A percentile compares a stretch with the other conserved stretches of the same genome.
Conservation (phyloP, 2,888 invertebrate genomes). For the Thera obeliscata region DNA sequence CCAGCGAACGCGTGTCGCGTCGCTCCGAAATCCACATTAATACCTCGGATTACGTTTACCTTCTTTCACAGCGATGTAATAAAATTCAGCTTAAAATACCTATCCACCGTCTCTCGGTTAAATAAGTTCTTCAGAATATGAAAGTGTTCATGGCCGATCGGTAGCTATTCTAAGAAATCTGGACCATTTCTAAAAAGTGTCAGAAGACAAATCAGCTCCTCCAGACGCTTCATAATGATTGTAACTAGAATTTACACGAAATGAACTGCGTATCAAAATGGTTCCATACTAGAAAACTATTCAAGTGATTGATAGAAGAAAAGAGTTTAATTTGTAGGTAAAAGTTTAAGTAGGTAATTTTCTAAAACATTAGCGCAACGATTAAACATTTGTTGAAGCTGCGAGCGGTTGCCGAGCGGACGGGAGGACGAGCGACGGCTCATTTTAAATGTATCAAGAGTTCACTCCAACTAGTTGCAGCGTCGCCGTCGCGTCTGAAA, state of each 20-base stretch:
- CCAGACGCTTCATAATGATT: no score
- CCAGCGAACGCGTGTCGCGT: conserved; percentile 57
- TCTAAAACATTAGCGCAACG: conserved; percentile 63
- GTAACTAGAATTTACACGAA: no score
- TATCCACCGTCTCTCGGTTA: conserved; percentile 56
- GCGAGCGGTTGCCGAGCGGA: conserved; percentile 29
- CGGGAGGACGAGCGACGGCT: conserved; percentile 52
- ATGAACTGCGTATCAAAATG: not conserved
- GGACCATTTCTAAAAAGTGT: no score
- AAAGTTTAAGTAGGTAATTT: conserved; percentile 47
- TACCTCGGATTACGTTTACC: conserved; percentile 79
- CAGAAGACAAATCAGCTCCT: no score
- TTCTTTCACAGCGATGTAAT: conserved; percentile 80
- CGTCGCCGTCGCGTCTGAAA: conserved; percentile 62
- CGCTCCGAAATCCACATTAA: conserved; percentile 68
- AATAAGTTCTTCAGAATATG: conserved; percentile 55
- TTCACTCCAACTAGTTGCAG: conserved; percentile 67
- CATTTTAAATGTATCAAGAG: conserved; percentile 80
- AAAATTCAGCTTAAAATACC: conserved; percentile 83
- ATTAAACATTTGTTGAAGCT: conserved; percentile 63
- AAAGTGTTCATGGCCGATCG: conserved; percentile 46
- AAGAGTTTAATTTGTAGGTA: not conserved
- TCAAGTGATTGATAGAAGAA: not conserved
- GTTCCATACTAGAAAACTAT: not conserved
- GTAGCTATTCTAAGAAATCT: conserved; percentile 31